These are phyloP conservation scores for Dendronephthya gigantea DNA, from an alignment of 64 coral and sea anemone genomes.

Conservation along the genomic window DNA sequence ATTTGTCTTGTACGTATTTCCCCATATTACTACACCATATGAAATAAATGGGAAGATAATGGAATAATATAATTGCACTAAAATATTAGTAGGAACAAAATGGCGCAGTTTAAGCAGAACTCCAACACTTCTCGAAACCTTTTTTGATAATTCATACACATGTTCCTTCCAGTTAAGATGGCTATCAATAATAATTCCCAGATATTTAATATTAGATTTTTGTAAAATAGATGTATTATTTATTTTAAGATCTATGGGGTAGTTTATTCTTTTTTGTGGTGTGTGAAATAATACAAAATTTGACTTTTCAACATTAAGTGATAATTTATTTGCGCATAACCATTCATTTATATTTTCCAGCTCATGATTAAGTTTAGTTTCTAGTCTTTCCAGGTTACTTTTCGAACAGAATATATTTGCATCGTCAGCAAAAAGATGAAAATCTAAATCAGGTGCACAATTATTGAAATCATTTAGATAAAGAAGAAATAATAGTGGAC, in stretches of 20 bases:
- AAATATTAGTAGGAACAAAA: background rate
- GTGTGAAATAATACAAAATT: background rate
- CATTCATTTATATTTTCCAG: background rate
- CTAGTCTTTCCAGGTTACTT: background rate
- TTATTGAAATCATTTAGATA: too few relatives aligned
- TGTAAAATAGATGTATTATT: background rate
- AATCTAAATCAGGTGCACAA: too few relatives aligned
- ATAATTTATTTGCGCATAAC: background rate
- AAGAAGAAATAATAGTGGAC: too few relatives aligned
- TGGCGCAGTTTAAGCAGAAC: background rate
- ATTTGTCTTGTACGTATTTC: too few relatives aligned
- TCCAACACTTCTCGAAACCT: background rate
- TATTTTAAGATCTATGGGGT: background rate
- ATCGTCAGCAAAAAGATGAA: too few relatives aligned
- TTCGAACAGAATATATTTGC: too few relatives aligned
- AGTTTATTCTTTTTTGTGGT: background rate
- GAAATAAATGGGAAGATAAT: background rate
- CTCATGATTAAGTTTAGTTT: background rate
- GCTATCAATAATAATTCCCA: background rate
- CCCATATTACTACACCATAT: background rate
- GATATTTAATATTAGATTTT: background rate
- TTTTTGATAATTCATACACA: background rate
- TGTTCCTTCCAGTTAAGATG: background rate
- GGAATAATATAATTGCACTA: background rate
- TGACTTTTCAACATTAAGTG: background rate